Evolutionary conservation across 2,797 vertebrate genomes (phyloP), one percentile per base, ranked within the genome.

Genomic region (Sparidentex hasta): DNA sequence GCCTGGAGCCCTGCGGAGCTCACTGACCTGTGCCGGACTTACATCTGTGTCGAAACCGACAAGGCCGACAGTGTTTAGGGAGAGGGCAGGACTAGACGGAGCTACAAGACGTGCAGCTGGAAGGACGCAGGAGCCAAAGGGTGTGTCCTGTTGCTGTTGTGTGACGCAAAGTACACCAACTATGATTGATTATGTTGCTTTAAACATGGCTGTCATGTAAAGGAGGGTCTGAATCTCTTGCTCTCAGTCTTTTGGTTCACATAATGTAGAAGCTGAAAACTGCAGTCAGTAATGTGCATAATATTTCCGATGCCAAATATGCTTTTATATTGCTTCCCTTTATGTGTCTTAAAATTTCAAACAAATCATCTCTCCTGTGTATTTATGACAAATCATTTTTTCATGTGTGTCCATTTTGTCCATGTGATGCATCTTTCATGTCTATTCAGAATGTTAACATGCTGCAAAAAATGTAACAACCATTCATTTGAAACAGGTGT

Each of bases 61-160:
- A 64, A 70, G 65, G 84, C 76, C 78, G 14, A 64, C 71, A 7
- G 79, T 77, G 85, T 82, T 76, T 72, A 14, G 61, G 43, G 16
- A 38, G 41, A 67, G 73, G 59, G 66, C 71, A 56, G 78, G 61
- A 21, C 33, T 21, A 27, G 38, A 41, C 18, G 11, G 38, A 67
- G 50, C 68, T 72, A 83, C 80, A 38, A 52, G 68, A 65, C 33
- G 0, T 52, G 85, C 66, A 83, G 83, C 85, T 87, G 83, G 58
- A 76, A 14, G 71, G 48, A 63, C 6, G 0, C 44, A 0, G 29
- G 78, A 82, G 84, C 90, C 81, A 83, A 76, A 70, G 82, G 82
- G 80, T 38, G 84, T 21, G 57, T 72, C 82, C 46, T 59, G 56
- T 56, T 74, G 71, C 52, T 83, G 68, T 66, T 65, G 66, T 29